These are phyloP conservation scores for Rhizomys pruinosus DNA, from an alignment of 2,113 vertebrate genomes.

Conservation along the genomic window DNA sequence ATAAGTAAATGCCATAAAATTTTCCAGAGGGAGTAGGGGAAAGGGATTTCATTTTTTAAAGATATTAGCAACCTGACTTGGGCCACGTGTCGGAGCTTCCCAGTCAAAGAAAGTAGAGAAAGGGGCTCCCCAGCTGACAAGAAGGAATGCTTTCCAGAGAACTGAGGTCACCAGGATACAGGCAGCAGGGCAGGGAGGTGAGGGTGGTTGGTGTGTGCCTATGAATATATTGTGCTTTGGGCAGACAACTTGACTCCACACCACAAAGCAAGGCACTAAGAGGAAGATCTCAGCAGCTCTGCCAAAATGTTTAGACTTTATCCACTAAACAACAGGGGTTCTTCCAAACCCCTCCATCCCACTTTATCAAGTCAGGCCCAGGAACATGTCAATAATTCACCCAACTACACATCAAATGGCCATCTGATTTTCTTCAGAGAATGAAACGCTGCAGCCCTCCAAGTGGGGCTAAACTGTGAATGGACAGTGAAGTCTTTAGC, in stretches of 20 bases:
- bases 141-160: not conserved
- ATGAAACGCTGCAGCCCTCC: not conserved
- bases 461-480: not conserved
- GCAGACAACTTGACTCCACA: not conserved
- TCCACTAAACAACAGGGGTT: not conserved
- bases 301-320: not conserved
- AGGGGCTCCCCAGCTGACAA: not conserved
- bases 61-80: not conserved
- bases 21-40: not conserved
- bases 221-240: accelerated
- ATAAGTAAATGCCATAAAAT: not conserved
- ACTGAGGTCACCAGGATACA: accelerated
- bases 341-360: not conserved
- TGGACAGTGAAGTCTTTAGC: not conserved
- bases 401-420: not conserved
- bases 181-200: no score
- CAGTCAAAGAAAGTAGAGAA: not conserved
- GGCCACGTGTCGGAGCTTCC: not conserved
- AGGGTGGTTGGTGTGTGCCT: accelerated
- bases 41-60: not conserved
- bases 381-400: not conserved
- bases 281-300: not conserved
- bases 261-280: not conserved
- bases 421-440: not conserved
- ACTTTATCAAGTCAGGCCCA: not conserved